Conservation (phyloP, 2,797 vertebrate genomes). For the Propithecus perrieri region DNA sequence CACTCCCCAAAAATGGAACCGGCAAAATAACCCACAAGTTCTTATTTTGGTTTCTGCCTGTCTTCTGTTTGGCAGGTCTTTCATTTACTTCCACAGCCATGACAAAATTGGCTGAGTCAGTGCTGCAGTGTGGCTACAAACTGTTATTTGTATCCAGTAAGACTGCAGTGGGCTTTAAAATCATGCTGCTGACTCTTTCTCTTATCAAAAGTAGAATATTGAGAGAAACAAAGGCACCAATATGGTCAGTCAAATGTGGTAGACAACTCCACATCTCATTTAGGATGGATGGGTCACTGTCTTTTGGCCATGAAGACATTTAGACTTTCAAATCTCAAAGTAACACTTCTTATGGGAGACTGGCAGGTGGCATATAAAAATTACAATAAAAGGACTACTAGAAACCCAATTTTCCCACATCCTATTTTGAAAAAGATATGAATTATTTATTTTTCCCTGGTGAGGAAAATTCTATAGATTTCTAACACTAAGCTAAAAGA, state of each 20-base stretch:
- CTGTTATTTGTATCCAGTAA: background rate
- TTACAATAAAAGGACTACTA: constrained; percentile 23
- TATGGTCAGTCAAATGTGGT: background rate
- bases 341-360: background rate
- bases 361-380: background rate
- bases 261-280: background rate
- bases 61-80: background rate
- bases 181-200: background rate
- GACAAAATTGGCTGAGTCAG: background rate
- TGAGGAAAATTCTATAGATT: background rate
- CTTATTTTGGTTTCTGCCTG: background rate
- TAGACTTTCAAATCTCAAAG: constrained; percentile 43
- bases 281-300: background rate
- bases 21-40: background rate
- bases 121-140: background rate
- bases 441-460: constrained; percentile 14
- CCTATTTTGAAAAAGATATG: constrained; percentile 23
- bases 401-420: background rate
- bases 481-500: background rate
- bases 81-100: background rate
- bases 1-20: background rate
- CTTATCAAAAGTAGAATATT: background rate
- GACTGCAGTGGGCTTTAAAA: background rate
- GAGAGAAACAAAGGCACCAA: constrained; percentile 26
- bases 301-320: background rate